Evolutionary conservation across 2,797 vertebrate genomes (phyloP).

Genomic region (Trachurus trachurus): DNA sequence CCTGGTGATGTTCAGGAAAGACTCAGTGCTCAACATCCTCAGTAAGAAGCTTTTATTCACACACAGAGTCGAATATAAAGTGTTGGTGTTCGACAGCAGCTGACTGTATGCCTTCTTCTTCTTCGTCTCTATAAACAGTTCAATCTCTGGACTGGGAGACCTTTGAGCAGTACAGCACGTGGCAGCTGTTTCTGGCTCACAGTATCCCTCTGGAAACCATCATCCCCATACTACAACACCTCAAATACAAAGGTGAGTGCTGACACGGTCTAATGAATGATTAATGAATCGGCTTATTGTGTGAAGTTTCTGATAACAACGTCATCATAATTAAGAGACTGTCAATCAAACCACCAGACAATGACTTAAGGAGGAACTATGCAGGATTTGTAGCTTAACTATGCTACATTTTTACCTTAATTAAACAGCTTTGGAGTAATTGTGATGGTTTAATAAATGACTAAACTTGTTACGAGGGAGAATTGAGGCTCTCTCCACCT

Average conservation of each 20-base stretch:
- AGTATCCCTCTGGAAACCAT: conserved; percentile 95
- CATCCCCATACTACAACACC: conserved; percentile 97
- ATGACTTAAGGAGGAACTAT: too few species aligned
- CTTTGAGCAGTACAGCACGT: conserved; percentile 98
- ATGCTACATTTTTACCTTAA: too few species aligned
- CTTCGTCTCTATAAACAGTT: conserved; percentile 77
- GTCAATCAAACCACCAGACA: too few species aligned
- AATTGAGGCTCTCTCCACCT: too few species aligned
- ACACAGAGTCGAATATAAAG: not conserved
- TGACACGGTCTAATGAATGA: not conserved
- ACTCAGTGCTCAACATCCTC: conserved; percentile 96
- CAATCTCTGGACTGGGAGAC: conserved; percentile 98
- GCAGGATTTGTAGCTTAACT: too few species aligned
- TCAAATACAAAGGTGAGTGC: conserved; percentile 94
- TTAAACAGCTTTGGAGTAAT: too few species aligned
- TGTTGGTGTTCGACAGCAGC: not conserved
- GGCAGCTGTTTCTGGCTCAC: conserved; percentile 97
- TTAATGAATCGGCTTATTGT: too few species aligned
- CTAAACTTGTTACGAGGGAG: too few species aligned
- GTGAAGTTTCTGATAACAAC: too few species aligned
- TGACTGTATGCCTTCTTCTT: not conserved
- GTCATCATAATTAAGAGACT: too few species aligned
- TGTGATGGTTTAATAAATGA: too few species aligned
- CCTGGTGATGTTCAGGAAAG: conserved; percentile 98
- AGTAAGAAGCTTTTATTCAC: conserved; percentile 85